Percentiles rank a stretch among this genome's conserved stretches.
Conservation (phyloP, 2,797 vertebrate genomes). For the Gadopsis bispinosus region DNA sequence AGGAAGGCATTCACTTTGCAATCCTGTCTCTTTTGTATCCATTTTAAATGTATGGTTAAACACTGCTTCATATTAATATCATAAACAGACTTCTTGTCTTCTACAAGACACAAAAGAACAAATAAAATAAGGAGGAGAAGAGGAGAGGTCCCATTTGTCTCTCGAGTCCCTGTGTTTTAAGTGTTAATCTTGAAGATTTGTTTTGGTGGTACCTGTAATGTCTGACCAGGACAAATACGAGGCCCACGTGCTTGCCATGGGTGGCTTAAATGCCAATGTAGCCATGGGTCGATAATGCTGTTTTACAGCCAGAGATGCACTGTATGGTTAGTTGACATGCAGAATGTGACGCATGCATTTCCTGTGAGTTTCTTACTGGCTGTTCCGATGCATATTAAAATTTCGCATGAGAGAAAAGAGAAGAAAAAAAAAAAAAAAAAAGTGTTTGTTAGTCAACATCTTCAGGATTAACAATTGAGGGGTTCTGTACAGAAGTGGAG, state of each 20-base stretch:
- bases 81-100: conserved; percentile 72
- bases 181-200: conserved; percentile 61
- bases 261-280: background rate
- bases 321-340: background rate
- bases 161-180: conserved; percentile 67
- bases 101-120: conserved; percentile 66
- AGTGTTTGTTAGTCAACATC: conserved; percentile 16
- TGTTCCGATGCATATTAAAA: background rate
- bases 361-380: background rate
- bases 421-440: background rate
- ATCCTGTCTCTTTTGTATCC: conserved; percentile 89
- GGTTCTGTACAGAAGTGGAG: conserved; percentile 70
- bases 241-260: background rate
- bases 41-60: conserved; percentile 75
- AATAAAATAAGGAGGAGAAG: conserved; percentile 36
- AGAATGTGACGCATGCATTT: background rate
- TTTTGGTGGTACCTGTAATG: background rate
- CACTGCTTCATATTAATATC: conserved; percentile 48
- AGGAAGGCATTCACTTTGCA: conserved; percentile 94
- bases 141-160: conserved; percentile 64
- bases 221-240: background rate
- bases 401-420: background rate
- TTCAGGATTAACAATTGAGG: conserved; percentile 62
- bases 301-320: background rate
- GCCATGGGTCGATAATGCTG: too few relatives aligned